Percentiles rank a stretch among this genome's conserved stretches.
These are phyloP conservation scores for Clarias fuscus DNA, from an alignment of 2,797 vertebrate genomes.

Conservation along the genomic window DNA sequence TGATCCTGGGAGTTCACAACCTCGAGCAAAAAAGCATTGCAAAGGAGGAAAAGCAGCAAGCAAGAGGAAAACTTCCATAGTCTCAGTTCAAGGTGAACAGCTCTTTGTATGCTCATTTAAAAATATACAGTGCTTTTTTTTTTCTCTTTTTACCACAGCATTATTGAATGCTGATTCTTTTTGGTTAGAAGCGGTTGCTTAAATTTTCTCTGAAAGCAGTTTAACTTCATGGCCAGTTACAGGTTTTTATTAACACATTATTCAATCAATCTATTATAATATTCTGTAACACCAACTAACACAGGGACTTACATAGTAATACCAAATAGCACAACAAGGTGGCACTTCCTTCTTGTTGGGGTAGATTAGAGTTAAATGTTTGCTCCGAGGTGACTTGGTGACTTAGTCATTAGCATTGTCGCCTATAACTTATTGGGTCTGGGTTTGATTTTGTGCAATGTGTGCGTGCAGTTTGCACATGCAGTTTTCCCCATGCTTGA, in stretches of 20 bases:
- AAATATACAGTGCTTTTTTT: not conserved
- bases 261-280: not conserved
- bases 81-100: constrained; percentile 18
- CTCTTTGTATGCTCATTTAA: not conserved
- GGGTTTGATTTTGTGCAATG: no score
- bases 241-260: not conserved
- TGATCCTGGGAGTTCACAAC: not conserved
- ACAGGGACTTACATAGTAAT: no score
- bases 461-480: no score
- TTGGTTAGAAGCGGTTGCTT: not conserved
- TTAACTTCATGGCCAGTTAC: not conserved
- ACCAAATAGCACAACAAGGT: no score
- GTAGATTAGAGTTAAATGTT: no score
- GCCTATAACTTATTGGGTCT: no score
- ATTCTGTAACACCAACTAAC: not conserved
- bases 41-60: constrained; percentile 33
- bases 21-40: constrained; percentile 21
- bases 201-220: not conserved
- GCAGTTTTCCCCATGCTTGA: no score
- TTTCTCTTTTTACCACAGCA: not conserved
- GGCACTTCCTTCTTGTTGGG: no score
- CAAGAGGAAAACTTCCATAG: not conserved
- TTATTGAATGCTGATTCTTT: not conserved
- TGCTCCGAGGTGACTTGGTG: no score
- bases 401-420: no score